Conservation (phyloP, 2,113 vertebrate species). For the Gnathochromis pfefferi region DNA sequence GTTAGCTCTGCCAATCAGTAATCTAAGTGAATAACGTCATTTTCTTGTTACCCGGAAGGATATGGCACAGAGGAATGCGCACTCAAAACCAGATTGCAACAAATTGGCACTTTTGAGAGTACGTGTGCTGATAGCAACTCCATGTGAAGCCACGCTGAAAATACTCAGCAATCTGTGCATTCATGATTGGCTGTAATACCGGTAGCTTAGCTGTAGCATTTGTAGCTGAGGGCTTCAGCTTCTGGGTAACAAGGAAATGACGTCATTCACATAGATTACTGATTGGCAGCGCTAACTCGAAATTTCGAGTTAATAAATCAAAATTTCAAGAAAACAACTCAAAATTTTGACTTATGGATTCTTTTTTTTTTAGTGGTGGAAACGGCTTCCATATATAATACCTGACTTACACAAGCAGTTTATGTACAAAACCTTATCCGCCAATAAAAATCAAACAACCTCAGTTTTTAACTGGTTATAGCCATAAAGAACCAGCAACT, state of each 20-base stretch:
- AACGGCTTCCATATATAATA: neutral
- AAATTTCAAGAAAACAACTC: neutral
- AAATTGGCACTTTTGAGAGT: neutral
- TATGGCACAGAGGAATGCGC: accelerated
- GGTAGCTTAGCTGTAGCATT: neutral
- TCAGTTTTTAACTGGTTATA: neutral
- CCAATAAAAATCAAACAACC: neutral
- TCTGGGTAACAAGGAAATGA: neutral
- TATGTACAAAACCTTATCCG: neutral
- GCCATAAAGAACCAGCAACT: neutral
- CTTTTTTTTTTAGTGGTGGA: neutral
- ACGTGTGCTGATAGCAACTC: neutral
- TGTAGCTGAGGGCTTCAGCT: neutral
- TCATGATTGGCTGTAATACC: neutral
- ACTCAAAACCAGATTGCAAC: neutral
- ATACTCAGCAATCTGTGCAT: neutral
- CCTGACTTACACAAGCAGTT: neutral
- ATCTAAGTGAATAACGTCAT: neutral
- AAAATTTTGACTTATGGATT: neutral
- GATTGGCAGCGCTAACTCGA: neutral
- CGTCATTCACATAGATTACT: neutral
- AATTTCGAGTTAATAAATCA: neutral
- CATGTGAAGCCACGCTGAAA: neutral
- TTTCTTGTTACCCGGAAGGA: neutral
- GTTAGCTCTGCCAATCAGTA: neutral